Evolutionary conservation across 2,888 invertebrate genomes (phyloP).

Genomic region (Dasypogon diadema): DNA sequence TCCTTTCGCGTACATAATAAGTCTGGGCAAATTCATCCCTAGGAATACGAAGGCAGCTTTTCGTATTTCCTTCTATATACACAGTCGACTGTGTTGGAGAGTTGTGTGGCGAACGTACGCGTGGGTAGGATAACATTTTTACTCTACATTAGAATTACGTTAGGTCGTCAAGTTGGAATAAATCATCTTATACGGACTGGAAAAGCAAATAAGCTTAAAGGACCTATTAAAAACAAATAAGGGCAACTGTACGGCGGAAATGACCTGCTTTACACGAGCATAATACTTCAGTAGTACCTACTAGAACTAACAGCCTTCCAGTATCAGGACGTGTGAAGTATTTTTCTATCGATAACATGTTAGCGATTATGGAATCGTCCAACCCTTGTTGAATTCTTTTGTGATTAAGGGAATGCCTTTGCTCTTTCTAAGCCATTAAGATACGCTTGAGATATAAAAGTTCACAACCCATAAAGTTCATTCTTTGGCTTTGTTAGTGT

Average conservation of each 20-base stretch:
- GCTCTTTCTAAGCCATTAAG: background rate
- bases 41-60: background rate
- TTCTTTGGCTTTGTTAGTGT: no score
- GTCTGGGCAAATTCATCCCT: background rate
- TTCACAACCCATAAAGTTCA: background rate
- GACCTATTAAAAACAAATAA: conserved; percentile 39
- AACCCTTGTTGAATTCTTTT: background rate
- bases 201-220: conserved; percentile 45
- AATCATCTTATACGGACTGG: conserved; percentile 39
- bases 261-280: conserved; percentile 8
- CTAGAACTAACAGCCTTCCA: no score
- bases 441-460: background rate
- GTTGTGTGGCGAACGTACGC: background rate
- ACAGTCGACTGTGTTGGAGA: background rate
- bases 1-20: background rate
- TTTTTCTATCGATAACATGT: background rate
- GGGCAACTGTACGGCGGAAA: conserved; percentile 15
- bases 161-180: conserved; percentile 20
- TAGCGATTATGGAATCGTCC: background rate
- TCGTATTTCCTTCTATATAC: background rate
- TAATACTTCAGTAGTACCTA: no score
- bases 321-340: no score
- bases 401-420: background rate
- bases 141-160: conserved; percentile 27
- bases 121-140: background rate